Evolutionary conservation across 2,113 vertebrate genomes (phyloP), one percentile per base, ranked within the genome.

Genomic region (Odocoileus virginianus): DNA sequence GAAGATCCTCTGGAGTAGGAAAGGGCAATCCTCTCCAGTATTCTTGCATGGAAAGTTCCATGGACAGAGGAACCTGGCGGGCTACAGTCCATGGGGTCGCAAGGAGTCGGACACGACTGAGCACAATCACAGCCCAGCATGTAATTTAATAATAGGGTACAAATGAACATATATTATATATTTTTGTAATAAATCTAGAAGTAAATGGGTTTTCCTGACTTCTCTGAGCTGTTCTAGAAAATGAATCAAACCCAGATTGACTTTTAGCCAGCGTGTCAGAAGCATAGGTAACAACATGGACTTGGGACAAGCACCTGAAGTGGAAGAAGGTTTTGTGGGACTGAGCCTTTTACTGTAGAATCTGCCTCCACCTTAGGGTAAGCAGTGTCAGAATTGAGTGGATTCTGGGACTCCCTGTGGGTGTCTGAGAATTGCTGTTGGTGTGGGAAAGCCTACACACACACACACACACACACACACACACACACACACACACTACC

Each of bases 41-140:
- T 14, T 76, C 21, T 76, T 43, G 23, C 71, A 23, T 43, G 23
- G 23, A 43, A 43, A 43, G 14, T 43, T 25, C 36, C 71, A 43
- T 43, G 10, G 71, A 76, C 36, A 25, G 36, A 27, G 71, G 71
- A 76, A 12, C 23, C 71, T 43, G 36, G 13, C 1, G 0, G 36
- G 71, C 6, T 43, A 27, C 2, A 25, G 36, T 76, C 23, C 71
- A 76, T 14, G 23, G 36, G 23, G 23, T 43, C 0, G 0, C 36
- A 43, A 74, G 27, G 36, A 76, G 71, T 43, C 1, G 0, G 36
- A 43, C 71, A 43, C 6, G 7, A 76, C 23, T 76, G 36, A 76
- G 12, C 12, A 12, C n/a, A 71, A 40, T 76, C 6, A 43, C 36
- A 76, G 11, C 36, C 21, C 71, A 74, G 67, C 67, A 74, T 74